Conservation (phyloP, 2,797 vertebrate species). For the Karalla daura region DNA sequence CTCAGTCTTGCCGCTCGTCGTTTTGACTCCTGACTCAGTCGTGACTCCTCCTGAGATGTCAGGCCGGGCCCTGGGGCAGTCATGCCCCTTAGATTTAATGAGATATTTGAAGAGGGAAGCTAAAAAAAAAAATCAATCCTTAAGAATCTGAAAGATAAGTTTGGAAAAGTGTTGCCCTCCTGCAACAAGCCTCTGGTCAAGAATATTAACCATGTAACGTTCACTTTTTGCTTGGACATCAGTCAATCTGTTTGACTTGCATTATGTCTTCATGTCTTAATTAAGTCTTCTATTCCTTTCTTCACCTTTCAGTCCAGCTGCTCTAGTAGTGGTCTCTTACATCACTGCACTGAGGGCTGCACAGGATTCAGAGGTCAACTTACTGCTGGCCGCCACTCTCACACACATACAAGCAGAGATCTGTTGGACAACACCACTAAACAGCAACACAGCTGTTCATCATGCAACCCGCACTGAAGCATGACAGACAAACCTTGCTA, state of each 20-base stretch:
- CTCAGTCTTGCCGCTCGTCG: constrained; percentile 20
- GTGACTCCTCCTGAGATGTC: constrained; percentile 23
- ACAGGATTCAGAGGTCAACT: constrained; percentile 20
- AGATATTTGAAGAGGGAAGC: not conserved
- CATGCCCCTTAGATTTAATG: constrained; percentile 22
- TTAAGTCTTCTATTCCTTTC: not conserved
- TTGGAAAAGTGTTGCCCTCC: not conserved
- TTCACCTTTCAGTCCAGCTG: not conserved
- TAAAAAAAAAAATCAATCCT: not conserved
- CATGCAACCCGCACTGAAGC: constrained; percentile 17
- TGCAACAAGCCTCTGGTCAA: not conserved
- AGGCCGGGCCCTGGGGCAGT: constrained; percentile 9
- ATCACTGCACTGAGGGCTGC: not conserved
- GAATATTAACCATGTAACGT: constrained; percentile 2
- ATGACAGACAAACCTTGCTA: constrained; percentile 9
- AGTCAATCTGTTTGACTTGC: not conserved
- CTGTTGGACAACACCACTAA: constrained; percentile 1
- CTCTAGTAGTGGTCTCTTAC: not conserved
- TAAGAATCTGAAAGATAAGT: constrained; percentile 2
- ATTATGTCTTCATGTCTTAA: not conserved
- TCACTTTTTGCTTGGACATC: not conserved
- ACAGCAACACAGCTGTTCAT: constrained; percentile 21
- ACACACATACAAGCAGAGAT: constrained; percentile 8
- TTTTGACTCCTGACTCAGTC: constrained; percentile 42
- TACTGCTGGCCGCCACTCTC: constrained; percentile 6